Evolutionary conservation across 2,888 invertebrate genomes (phyloP), one percentile per base, ranked within the genome.

Genomic region (Charanyca ferruginea): DNA sequence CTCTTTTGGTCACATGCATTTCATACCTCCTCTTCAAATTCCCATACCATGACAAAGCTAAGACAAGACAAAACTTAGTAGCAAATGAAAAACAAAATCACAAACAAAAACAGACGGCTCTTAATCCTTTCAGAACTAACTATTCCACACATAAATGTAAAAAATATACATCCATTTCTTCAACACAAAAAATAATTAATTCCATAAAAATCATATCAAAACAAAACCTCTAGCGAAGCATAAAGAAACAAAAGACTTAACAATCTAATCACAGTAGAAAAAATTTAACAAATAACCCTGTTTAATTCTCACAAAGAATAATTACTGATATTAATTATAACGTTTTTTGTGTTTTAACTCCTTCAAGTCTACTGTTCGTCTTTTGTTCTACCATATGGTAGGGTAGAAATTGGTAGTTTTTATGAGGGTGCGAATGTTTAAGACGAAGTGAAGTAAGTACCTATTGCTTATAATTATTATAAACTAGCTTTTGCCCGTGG

Each of bases 241-340:
- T 78, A 74, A 76, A 70, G 73, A 51, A 81, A 80, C 75, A 78
- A 83, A 64, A 63, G 57, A 51, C 35, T 65, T 52, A 74, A 77
- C 61, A 79, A 70, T 77, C 66, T 81, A 81, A 86, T 84, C 73
- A 83, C 78, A 81, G 68, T 81, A 75, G 32, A 80, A 80, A 85
- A 86, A 85, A 81, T 73, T 72, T 11, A 65, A 75, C 74, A 78
- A 73, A 73, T 67, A 58, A 60, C 64, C 49, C 44, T 9, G 48
- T 52, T 76, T 84, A 77, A 73, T 67, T 84, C 82, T 76, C 60
- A 93, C 90, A 93, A 93, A 90, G 90, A 90, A 88, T 94, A 93
- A 94, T 94, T 93, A 91, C 87, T 84, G 89, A 91, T 92, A 93
- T 94, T 94, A 94, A 94, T 95, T 94, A 91, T 92, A 86, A 86